Conservation (phyloP, 2,113 vertebrate genomes). For the Aphyosemion australe region DNA sequence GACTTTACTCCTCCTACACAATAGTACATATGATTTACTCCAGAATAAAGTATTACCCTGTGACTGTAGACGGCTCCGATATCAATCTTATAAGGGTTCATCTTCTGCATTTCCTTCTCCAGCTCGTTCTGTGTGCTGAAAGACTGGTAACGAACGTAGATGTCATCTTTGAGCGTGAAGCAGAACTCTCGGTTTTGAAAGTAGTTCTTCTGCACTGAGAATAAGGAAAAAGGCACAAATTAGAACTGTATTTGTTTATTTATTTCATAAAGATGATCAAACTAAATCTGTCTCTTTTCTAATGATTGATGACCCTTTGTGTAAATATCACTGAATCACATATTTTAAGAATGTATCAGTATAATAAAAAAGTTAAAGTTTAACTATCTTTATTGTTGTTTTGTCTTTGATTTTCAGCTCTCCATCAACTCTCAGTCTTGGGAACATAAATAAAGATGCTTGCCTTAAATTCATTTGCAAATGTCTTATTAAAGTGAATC, state of each 20-base stretch:
- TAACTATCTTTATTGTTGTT: too few relatives aligned
- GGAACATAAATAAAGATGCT: too few relatives aligned
- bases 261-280: not conserved
- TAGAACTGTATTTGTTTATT: not conserved
- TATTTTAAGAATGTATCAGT: too few relatives aligned
- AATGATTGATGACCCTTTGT: too few relatives aligned
- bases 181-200: slow-evolving; percentile 96
- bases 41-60: slow-evolving; percentile 74
- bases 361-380: too few relatives aligned
- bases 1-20: not conserved
- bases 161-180: slow-evolving; percentile 94
- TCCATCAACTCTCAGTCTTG: too few relatives aligned
- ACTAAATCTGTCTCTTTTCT: not conserved
- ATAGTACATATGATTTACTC: not conserved
- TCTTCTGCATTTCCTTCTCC: slow-evolving; percentile 95
- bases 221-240: not conserved
- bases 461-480: too few relatives aligned
- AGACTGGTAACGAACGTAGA: slow-evolving; percentile 95
- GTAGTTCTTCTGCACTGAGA: slow-evolving; percentile 87
- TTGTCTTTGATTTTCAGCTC: too few relatives aligned
- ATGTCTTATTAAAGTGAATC: too few relatives aligned
- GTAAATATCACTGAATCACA: too few relatives aligned
- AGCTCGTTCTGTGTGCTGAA: slow-evolving; percentile 88
- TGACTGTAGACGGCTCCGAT: slow-evolving; percentile 94
- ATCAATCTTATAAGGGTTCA: slow-evolving; percentile 94